These are phyloP conservation scores for Coregonus suidteri DNA, from an alignment of 2,797 vertebrate species.

Conservation along the genomic window DNA sequence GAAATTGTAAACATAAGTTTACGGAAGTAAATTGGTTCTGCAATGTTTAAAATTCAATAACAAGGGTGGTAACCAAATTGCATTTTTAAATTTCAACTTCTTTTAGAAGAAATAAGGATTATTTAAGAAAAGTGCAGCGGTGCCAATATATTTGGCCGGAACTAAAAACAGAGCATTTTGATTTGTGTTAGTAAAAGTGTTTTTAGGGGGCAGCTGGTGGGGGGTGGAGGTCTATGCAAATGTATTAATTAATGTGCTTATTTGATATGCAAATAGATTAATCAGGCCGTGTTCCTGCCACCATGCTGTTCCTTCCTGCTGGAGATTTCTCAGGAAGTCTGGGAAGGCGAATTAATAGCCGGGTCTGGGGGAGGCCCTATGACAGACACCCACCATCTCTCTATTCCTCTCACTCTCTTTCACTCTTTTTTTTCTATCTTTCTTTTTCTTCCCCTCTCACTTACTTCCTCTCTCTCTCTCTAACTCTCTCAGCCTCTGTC, in stretches of 20 bases:
- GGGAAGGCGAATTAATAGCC: neutral
- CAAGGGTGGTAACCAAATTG: no score
- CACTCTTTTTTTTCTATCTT: neutral
- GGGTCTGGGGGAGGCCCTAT: no score
- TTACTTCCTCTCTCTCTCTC: neutral
- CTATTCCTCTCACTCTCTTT: neutral
- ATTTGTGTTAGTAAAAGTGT: neutral
- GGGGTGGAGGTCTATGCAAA: neutral
- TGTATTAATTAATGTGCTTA: neutral
- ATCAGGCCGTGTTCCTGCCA: neutral
- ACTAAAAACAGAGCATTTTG: neutral
- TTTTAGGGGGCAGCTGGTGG: neutral
- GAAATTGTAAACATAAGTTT: no score
- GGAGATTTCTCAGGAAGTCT: slow-evolving; percentile 8
- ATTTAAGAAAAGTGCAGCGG: no score
- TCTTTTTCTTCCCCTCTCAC: neutral
- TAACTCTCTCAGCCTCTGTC: neutral
- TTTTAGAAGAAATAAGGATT: no score
- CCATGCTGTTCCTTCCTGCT: neutral
- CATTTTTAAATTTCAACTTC: no score
- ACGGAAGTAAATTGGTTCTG: no score
- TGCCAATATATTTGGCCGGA: no score
- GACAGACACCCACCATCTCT: neutral
- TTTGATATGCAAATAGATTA: slow-evolving; percentile 8
- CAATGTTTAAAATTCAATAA: no score